Percentiles rank a stretch among this genome's conserved stretches.
Conservation (phyloP, 2,113 vertebrate species). For the Phocoena phocoena region DNA sequence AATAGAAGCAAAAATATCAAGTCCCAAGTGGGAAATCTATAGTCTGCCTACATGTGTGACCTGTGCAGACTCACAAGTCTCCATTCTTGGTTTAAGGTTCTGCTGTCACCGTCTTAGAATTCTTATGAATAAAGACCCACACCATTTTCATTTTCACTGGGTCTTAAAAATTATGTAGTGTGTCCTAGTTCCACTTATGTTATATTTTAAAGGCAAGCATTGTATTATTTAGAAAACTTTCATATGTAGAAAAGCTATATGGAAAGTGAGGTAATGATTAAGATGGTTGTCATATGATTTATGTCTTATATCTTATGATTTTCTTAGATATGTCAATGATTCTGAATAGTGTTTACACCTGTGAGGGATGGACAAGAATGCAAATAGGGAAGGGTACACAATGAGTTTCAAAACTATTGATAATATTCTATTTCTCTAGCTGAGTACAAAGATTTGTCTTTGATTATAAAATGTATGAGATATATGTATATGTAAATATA, state of each 20-base stretch:
- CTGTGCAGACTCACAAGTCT: accelerated
- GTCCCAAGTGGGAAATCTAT: not conserved
- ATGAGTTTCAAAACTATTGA: not conserved
- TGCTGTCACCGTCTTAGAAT: not conserved
- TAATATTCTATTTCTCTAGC: not conserved
- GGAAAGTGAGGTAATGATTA: not conserved
- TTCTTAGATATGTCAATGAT: not conserved
- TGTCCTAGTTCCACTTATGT: not conserved
- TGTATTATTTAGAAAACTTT: not conserved
- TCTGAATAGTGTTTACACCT: not conserved
- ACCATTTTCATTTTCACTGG: not conserved
- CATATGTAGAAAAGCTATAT: not conserved
- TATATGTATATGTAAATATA: not conserved
- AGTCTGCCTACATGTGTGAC: too few relatives aligned
- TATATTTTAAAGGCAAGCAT: not conserved
- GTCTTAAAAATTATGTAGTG: not conserved
- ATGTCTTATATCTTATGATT: not conserved
- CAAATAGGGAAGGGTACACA: too few relatives aligned
- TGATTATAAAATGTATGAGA: not conserved
- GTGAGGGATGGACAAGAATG: too few relatives aligned
- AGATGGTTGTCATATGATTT: not conserved
- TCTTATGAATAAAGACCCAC: not conserved
- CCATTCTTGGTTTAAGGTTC: not conserved
- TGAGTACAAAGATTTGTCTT: not conserved
- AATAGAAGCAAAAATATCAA: not conserved